These are phyloP conservation scores for Trematomus bernacchii DNA, from an alignment of 2,797 vertebrate species.

Conservation along the genomic window DNA sequence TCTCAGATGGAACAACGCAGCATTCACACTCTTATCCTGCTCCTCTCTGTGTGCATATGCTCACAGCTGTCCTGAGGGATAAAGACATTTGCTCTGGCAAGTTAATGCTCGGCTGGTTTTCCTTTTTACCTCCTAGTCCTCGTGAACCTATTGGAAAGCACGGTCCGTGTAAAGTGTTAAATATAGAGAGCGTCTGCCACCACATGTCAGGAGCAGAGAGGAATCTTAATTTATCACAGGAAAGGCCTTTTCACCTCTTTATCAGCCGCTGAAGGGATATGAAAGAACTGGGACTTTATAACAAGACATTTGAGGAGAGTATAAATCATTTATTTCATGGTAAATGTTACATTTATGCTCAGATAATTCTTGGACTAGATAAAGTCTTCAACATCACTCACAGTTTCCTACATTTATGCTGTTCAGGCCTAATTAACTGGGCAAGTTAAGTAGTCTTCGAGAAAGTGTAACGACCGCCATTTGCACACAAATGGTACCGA, in stretches of 20 bases:
- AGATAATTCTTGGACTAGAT: slow-evolving; percentile 21
- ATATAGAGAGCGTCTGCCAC: slow-evolving; percentile 45
- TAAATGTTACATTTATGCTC: slow-evolving; percentile 43
- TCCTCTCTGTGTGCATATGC: slow-evolving; percentile 41
- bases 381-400: slow-evolving; percentile 12
- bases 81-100: slow-evolving; percentile 60
- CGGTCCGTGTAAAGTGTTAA: slow-evolving; percentile 63
- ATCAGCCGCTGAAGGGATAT: slow-evolving; percentile 39
- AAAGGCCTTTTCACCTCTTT: slow-evolving; percentile 55
- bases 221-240: slow-evolving; percentile 64
- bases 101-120: slow-evolving; percentile 67
- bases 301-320: slow-evolving; percentile 14
- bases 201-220: slow-evolving; percentile 58
- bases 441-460: slow-evolving; percentile 7
- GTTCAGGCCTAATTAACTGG: slow-evolving; percentile 30
- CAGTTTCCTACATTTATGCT: not conserved
- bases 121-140: slow-evolving; percentile 31
- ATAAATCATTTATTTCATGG: slow-evolving; percentile 31
- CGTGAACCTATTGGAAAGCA: slow-evolving; percentile 55
- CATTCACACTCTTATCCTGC: slow-evolving; percentile 40
- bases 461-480: slow-evolving; percentile 1
- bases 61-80: slow-evolving; percentile 22
- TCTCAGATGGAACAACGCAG: slow-evolving; percentile 52
- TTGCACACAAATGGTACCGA: slow-evolving; percentile 21
- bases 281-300: slow-evolving; percentile 26